phyloP scores from a whole-genome alignment of 2,113 vertebrate species.

The Australoheros scitulus region DNA sequence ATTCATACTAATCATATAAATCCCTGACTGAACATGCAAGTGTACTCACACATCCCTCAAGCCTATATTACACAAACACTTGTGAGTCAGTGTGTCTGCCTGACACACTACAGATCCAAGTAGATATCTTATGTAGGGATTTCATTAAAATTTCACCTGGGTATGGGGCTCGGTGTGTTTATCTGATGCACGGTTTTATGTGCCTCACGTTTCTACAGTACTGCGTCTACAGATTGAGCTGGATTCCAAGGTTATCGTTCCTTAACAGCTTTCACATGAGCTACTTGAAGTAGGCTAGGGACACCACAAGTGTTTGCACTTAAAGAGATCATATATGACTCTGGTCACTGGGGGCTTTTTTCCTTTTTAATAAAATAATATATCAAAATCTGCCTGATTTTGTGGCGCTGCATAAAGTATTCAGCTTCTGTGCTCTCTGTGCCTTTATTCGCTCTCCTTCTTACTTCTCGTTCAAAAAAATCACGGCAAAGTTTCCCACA shows the following conservation, averaged over 20 bases:
- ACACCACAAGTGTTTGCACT: constrained; percentile 24
- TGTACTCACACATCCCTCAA: constrained; percentile 24
- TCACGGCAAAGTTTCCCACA: not conserved
- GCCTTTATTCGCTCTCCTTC: not conserved
- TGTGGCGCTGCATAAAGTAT: not conserved
- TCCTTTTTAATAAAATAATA: constrained; percentile 36
- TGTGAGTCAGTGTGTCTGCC: constrained; percentile 24
- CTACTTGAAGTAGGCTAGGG: constrained; percentile 34
- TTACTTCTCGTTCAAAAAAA: constrained; percentile 7
- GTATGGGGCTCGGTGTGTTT: constrained; percentile 43
- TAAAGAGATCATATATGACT: constrained; percentile 40
- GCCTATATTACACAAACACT: constrained; percentile 30
- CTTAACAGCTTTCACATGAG: constrained; percentile 60
- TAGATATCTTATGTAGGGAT: constrained; percentile 33
- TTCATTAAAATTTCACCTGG: constrained; percentile 59
- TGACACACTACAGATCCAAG: constrained; percentile 9
- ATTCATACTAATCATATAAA: constrained; percentile 28
- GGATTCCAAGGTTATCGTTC: constrained; percentile 70
- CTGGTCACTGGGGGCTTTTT: not conserved
- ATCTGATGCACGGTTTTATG: constrained; percentile 57
- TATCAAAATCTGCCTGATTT: constrained; percentile 16
- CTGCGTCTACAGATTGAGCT: constrained; percentile 34
- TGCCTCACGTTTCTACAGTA: constrained; percentile 42
- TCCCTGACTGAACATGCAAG: constrained; percentile 23
- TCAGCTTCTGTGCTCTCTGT: not conserved